A percentile compares a stretch with the other conserved stretches of the same genome.
These are phyloP conservation scores for Leptura quadrifasciata DNA, from an alignment of 2,888 invertebrate genomes.

Conservation along the genomic window DNA sequence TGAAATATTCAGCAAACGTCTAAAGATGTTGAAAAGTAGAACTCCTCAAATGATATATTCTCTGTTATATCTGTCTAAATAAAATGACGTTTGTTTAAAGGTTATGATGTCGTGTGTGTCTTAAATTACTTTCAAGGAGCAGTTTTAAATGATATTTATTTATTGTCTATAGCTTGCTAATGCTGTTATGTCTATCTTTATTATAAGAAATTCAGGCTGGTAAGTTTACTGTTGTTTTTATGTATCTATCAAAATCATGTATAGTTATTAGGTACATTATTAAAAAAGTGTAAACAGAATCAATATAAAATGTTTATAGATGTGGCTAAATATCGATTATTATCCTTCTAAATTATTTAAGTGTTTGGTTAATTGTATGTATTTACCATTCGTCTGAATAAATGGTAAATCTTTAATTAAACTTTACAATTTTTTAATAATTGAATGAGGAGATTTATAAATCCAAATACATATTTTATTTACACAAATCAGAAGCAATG, in stretches of 20 bases:
- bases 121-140: background rate
- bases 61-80: background rate
- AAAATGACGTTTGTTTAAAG: background rate
- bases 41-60: no score
- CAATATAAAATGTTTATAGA: background rate
- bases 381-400: no score
- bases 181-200: slow-evolving; percentile 27
- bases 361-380: background rate
- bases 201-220: slow-evolving; percentile 29
- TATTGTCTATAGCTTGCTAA: background rate
- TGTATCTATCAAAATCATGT: background rate
- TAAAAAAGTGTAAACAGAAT: background rate
- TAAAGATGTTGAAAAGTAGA: background rate
- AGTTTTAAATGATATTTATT: background rate
- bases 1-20: background rate
- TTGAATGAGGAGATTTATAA: no score
- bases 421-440: no score
- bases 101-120: background rate
- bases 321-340: background rate
- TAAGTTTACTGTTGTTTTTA: slow-evolving; percentile 11
- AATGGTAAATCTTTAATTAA: no score
- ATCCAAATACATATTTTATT: no score
- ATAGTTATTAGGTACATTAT: no score
- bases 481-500: no score
- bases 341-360: background rate